These are phyloP conservation scores for Lithodes maja DNA, from an alignment of 2,888 invertebrate species.

Conservation along the genomic window DNA sequence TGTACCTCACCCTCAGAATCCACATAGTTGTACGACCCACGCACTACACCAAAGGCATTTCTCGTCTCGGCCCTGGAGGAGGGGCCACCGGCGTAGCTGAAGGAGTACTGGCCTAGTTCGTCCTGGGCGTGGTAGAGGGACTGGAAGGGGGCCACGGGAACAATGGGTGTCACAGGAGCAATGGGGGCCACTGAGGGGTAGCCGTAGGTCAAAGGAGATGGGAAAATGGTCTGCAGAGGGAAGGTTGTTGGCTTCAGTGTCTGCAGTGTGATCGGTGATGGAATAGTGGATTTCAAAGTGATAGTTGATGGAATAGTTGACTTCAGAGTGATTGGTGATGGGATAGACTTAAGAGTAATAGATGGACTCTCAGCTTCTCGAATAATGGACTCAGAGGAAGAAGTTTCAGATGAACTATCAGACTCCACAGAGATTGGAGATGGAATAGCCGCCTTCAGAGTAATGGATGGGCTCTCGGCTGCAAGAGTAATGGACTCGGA, in stretches of 20 bases:
- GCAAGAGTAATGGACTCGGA: no score
- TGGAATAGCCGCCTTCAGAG: neutral
- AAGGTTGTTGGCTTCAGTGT: no score
- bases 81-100: conserved; percentile 81
- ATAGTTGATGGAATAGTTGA: neutral
- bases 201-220: conserved; percentile 24
- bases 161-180: conserved; percentile 26
- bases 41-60: conserved; percentile 56
- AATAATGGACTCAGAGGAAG: no score
- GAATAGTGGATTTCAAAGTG: neutral
- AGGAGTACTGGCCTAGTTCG: conserved; percentile 72
- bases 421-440: conserved; percentile 10
- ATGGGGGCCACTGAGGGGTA: conserved; percentile 12
- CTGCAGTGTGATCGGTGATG: conserved; percentile 6
- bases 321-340: conserved; percentile 21
- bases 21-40: conserved; percentile 66
- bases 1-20: conserved; percentile 77
- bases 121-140: conserved; percentile 54
- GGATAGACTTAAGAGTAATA: no score
- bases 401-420: no score
- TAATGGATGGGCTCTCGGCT: neutral
- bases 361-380: no score
- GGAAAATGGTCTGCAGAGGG: neutral
- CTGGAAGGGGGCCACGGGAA: conserved; percentile 22
- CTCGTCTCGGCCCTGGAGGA: conserved; percentile 79